Conservation (phyloP, 2,797 vertebrate genomes). For the Myotis planiceps region DNA sequence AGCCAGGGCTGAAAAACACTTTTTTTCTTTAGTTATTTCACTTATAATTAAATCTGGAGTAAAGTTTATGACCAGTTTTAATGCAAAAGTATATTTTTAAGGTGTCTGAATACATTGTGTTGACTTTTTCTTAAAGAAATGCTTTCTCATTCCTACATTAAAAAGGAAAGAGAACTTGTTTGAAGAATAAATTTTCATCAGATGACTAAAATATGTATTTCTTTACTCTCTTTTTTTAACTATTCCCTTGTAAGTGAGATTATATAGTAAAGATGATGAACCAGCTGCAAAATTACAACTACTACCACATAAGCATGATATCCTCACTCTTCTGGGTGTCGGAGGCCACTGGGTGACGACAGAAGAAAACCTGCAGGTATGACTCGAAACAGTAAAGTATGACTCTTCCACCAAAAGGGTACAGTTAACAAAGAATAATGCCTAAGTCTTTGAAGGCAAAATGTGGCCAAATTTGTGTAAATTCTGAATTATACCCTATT, state of each 20-base stretch:
- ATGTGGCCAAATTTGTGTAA: neutral
- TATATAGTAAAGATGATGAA: conserved; percentile 88
- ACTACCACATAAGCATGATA: conserved; percentile 95
- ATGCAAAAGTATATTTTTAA: conserved; percentile 41
- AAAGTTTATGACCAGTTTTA: conserved; percentile 33
- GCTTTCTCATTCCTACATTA: neutral
- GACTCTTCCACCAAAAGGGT: neutral
- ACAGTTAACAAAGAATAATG: neutral
- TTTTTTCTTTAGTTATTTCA: conserved; percentile 33
- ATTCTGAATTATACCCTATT: neutral
- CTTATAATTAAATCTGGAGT: conserved; percentile 23
- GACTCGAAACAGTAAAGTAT: neutral
- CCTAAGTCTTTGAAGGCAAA: neutral
- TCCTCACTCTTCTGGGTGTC: conserved; percentile 93
- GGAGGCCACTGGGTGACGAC: conserved; percentile 96
- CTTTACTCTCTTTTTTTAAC: conserved; percentile 34
- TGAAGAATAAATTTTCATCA: conserved; percentile 55
- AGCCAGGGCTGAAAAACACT: neutral
- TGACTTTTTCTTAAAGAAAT: conserved; percentile 53
- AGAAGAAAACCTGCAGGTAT: conserved; percentile 94
- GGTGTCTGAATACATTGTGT: neutral
- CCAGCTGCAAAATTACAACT: conserved; percentile 79
- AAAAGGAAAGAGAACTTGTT: neutral
- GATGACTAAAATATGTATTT: conserved; percentile 45
- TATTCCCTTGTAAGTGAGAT: conserved; percentile 86